Base-by-base conservation (phyloP, 2,888 invertebrate genomes). In the Pardosa pseudoannulata region DNA sequence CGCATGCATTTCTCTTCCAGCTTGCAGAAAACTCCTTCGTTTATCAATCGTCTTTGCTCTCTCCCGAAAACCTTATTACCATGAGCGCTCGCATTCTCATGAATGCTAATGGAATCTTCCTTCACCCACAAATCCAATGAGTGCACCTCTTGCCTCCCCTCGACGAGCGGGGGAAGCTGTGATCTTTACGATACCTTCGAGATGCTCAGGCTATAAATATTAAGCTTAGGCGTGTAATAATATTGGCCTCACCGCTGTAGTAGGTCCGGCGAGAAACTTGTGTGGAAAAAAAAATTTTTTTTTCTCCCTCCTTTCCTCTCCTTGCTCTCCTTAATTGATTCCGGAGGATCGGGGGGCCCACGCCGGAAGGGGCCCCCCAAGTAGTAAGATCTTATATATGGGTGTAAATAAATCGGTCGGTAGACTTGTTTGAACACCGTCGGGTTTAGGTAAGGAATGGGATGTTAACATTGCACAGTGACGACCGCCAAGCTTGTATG, bases 91-190 rank as follows among this genome's bases (percentile, higher is more conserved):
- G 56, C 83, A 85, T 85, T 85, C 83, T 85, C 83, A 85, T 85
- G 83, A 85, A 85, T 85, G 83, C 83, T 85, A 85, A 85, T 85
- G 65, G 83, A 78, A 85, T 85, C 83, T 85, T 73, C 76, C 83
- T 85, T 73, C 68, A 73, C 83, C 72, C 67, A 56, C 83, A 73
- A 85, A 78, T 50, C 78, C 78, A 71, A 85, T 72, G 83, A 85
- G 78, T 85, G 29, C 71, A 71, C 73, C 39, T 65, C 71, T 72
- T 68, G 32, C 23, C 11, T 28, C 28, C 62, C 83, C 64, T 62
- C 76, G 29, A 27, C 0, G 28, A 9, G 46, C 39, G 39, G 46
- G 36, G 79, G 56, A 50, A 62, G 50, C 39, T 31, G 79, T 27
- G 65, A 85, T 72, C 78, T 85, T 85, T 85, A 85, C 83, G 83